These are phyloP conservation scores for Eugnorisma glareosa DNA, from an alignment of 2,888 invertebrate species.

Conservation along the genomic window DNA sequence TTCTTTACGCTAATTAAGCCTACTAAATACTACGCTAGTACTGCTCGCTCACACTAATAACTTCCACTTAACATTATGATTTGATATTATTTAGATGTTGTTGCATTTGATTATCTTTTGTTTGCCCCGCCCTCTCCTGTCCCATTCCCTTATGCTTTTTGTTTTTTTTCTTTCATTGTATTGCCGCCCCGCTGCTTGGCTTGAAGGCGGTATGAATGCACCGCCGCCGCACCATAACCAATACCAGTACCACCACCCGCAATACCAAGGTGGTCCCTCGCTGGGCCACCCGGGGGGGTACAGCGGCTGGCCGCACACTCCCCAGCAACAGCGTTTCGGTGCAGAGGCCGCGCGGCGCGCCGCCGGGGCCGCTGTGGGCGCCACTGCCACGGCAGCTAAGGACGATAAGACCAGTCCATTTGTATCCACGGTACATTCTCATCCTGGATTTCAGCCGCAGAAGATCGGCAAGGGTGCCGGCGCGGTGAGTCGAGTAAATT, in stretches of 20 bases:
- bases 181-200: slow-evolving; percentile 90
- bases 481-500: slow-evolving; percentile 84
- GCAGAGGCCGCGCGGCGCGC: slow-evolving; percentile 87
- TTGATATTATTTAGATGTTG: slow-evolving; percentile 68
- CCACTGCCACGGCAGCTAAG: slow-evolving; percentile 79
- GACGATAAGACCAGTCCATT: slow-evolving; percentile 96
- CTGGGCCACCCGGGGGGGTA: slow-evolving; percentile 79
- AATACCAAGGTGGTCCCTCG: slow-evolving; percentile 86
- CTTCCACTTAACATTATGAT: slow-evolving; percentile 79
- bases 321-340: slow-evolving; percentile 88
- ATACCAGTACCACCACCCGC: slow-evolving; percentile 90
- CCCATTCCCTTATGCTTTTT: slow-evolving; percentile 88
- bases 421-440: slow-evolving; percentile 96
- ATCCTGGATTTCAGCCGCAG: slow-evolving; percentile 98
- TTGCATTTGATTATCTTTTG: slow-evolving; percentile 82
- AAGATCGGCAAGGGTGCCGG: slow-evolving; percentile 95
- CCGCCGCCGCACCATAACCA: slow-evolving; percentile 89
- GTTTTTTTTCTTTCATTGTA: slow-evolving; percentile 90
- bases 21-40: slow-evolving; percentile 82
- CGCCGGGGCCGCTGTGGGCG: slow-evolving; percentile 71
- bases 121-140: slow-evolving; percentile 81
- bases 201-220: slow-evolving; percentile 91
- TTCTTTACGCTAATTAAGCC: slow-evolving; percentile 77
- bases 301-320: slow-evolving; percentile 74
- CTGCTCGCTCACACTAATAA: slow-evolving; percentile 78